Evolutionary conservation across 2,797 vertebrate species (phyloP).

Genomic region (Sebastes steindachneri): DNA sequence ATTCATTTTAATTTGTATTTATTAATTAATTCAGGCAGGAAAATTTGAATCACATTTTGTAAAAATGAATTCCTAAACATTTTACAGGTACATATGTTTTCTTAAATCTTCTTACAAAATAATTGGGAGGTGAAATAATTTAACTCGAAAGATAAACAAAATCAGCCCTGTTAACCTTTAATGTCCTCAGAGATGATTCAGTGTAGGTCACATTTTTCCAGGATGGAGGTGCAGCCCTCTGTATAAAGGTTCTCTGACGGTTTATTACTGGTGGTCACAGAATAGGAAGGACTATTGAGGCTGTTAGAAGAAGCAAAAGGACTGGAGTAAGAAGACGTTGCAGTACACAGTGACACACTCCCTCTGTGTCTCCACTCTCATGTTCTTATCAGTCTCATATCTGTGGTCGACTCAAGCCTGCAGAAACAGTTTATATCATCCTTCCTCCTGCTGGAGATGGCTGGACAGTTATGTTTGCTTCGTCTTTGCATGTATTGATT

Average conservation of each 20-base stretch:
- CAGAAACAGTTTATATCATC: constrained; percentile 4
- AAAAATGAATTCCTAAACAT: not conserved
- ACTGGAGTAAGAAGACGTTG: not conserved
- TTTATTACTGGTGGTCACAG: not conserved
- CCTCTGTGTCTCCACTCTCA: not conserved
- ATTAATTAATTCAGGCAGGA: not conserved
- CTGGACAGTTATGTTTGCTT: constrained; percentile 13
- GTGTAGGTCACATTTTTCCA: not conserved
- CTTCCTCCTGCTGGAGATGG: not conserved
- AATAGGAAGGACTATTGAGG: not conserved
- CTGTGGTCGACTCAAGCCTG: constrained; percentile 6
- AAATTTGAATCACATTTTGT: not conserved
- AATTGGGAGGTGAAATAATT: not conserved
- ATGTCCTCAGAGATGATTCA: not conserved
- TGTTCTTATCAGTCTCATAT: constrained; percentile 11
- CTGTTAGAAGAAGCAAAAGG: not conserved
- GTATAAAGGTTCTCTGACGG: not conserved
- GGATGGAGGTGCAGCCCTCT: not conserved
- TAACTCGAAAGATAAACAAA: not conserved
- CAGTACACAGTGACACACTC: not conserved
- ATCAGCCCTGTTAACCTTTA: not conserved
- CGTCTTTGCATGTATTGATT: constrained; percentile 54
- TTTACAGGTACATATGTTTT: not conserved
- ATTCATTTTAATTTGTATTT: no score
- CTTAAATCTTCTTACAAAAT: not conserved